Evolutionary conservation across 2,113 vertebrate genomes (phyloP).

Genomic region (Perccottus glenii): DNA sequence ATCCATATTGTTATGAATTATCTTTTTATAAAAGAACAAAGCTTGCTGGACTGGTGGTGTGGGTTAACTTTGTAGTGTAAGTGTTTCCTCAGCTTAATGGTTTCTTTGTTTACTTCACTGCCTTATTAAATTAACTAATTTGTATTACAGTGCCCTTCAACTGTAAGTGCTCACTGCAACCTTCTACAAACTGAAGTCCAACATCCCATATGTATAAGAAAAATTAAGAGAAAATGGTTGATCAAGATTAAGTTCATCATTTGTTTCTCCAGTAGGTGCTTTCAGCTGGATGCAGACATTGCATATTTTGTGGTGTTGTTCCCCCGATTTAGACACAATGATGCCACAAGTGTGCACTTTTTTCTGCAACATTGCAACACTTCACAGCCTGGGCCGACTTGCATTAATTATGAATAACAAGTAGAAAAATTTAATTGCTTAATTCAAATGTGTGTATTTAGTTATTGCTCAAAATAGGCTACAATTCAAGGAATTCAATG

Average conservation of each 20-base stretch:
- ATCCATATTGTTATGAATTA: slow-evolving; percentile 68
- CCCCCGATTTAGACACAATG: slow-evolving; percentile 45
- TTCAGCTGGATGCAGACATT: neutral
- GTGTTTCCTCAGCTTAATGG: slow-evolving; percentile 32
- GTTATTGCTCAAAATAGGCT: slow-evolving; percentile 13
- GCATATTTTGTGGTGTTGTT: neutral
- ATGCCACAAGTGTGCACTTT: slow-evolving; percentile 48
- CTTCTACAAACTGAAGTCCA: neutral
- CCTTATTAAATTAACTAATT: slow-evolving; percentile 57
- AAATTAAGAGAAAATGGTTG: slow-evolving; percentile 17
- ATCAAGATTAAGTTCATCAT: neutral
- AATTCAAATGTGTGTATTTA: slow-evolving; percentile 25
- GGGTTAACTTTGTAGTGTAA: slow-evolving; percentile 55
- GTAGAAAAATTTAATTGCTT: slow-evolving; percentile 13
- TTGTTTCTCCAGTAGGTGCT: slow-evolving; percentile 27
- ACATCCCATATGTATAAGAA: slow-evolving; percentile 1
- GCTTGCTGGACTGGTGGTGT: slow-evolving; percentile 67
- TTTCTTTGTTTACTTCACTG: slow-evolving; percentile 59
- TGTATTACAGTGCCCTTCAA: slow-evolving; percentile 32
- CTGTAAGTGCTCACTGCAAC: slow-evolving; percentile 46
- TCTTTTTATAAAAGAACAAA: slow-evolving; percentile 68
- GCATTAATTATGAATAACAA: slow-evolving; percentile 9
- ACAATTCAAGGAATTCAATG: slow-evolving; percentile 27
- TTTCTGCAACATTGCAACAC: slow-evolving; percentile 32
- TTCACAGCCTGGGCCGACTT: slow-evolving; percentile 35